These are phyloP conservation scores for Momotus momota DNA, from an alignment of 2,797 vertebrate species.

Conservation along the genomic window DNA sequence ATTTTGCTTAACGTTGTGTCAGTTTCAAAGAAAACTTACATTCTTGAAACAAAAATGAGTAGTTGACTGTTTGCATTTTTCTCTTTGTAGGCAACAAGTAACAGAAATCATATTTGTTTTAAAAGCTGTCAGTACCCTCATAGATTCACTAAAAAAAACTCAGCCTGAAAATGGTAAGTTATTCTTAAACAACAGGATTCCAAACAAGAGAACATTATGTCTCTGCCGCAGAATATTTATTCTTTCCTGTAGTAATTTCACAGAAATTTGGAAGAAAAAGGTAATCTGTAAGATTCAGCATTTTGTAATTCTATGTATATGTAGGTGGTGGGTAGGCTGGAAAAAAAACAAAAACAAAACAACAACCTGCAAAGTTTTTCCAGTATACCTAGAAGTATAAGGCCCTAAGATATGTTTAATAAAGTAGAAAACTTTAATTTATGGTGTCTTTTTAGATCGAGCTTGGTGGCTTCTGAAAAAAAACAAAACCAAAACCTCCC, in stretches of 20 bases:
- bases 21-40: background rate
- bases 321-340: background rate
- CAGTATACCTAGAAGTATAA: background rate
- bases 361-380: background rate
- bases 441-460: background rate
- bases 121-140: constrained; percentile 98
- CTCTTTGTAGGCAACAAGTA: constrained; percentile 92
- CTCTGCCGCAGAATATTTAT: background rate
- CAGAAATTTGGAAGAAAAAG: background rate
- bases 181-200: constrained; percentile 7
- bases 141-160: constrained; percentile 99
- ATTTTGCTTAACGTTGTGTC: background rate
- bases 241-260: background rate
- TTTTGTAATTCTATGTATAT: background rate
- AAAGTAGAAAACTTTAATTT: background rate
- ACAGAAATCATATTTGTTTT: constrained; percentile 99
- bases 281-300: background rate
- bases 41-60: background rate
- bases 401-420: background rate
- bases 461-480: background rate
- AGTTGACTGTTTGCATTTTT: constrained; percentile 52
- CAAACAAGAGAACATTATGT: background rate
- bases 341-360: background rate
- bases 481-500: background rate
- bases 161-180: constrained; percentile 97